Percentiles rank a stretch among this genome's conserved stretches.
phyloP scores from a whole-genome alignment of 2,797 vertebrate species.

The Amphiprion clarkii region DNA sequence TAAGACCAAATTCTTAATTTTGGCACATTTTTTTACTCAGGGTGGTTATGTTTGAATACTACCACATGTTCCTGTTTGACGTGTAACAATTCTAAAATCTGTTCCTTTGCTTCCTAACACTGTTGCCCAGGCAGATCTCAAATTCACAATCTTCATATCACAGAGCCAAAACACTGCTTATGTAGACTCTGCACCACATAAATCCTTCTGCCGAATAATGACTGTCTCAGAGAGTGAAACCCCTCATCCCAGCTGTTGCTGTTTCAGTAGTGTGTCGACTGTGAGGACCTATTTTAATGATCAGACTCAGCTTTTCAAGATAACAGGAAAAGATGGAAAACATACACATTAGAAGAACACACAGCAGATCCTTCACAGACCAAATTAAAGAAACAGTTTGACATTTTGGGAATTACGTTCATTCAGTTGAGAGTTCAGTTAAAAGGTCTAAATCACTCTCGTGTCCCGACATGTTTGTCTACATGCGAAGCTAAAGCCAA shows the following conservation, averaged over 20 bases:
- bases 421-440: too few relatives aligned
- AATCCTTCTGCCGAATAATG: neutral
- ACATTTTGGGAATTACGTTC: too few relatives aligned
- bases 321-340: too few relatives aligned
- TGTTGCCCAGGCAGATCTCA: neutral
- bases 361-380: too few relatives aligned
- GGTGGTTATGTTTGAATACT: neutral
- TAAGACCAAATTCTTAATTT: too few relatives aligned
- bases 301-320: too few relatives aligned
- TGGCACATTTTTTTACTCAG: neutral
- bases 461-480: too few relatives aligned
- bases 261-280: constrained; percentile 19
- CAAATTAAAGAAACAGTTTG: too few relatives aligned
- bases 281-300: neutral
- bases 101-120: neutral
- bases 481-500: too few relatives aligned
- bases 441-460: too few relatives aligned
- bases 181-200: neutral
- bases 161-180: neutral
- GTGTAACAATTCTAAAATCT: neutral
- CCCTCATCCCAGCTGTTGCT: neutral
- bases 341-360: too few relatives aligned
- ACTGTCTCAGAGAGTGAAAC: neutral
- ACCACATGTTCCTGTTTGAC: neutral
- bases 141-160: neutral